A percentile compares a stretch with the other conserved stretches of the same genome.
Conservation (phyloP, 2,888 invertebrate genomes). For the Toxonevra muliebris region DNA sequence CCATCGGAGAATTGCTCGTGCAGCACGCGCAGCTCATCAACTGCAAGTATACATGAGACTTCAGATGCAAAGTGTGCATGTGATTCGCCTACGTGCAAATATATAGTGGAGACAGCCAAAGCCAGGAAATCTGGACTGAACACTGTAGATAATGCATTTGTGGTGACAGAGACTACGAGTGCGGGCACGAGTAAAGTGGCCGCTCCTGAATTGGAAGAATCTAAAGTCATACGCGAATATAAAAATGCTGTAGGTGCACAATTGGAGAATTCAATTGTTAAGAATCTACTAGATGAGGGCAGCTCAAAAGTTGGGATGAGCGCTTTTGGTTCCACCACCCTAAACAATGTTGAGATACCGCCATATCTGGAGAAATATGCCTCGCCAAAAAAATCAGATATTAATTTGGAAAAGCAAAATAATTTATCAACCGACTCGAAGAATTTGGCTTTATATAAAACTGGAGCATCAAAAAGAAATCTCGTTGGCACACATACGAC, state of each 20-base stretch:
- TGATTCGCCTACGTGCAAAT: conserved; percentile 51
- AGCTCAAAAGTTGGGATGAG: conserved; percentile 12
- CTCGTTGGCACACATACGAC: conserved; percentile 31
- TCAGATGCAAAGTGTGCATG: conserved; percentile 53
- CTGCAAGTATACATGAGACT: conserved; percentile 53
- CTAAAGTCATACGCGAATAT: conserved; percentile 57
- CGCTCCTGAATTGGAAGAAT: conserved; percentile 6
- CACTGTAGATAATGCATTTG: conserved; percentile 4
- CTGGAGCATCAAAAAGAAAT: conserved; percentile 39
- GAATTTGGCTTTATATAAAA: conserved; percentile 29
- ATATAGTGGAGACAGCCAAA: conserved; percentile 15
- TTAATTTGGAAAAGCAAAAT: conserved; percentile 55
- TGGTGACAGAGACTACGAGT: conserved; percentile 10
- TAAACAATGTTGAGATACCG: conserved; percentile 55
- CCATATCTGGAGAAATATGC: conserved; percentile 54
- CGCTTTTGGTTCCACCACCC: conserved; percentile 9
- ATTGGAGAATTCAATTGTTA: conserved; percentile 49
- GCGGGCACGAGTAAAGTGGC: conserved; percentile 16
- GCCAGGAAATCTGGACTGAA: conserved; percentile 19
- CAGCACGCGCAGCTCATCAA: conserved; percentile 61
- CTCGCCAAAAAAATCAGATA: conserved; percentile 30
- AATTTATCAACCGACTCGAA: conserved; percentile 53
- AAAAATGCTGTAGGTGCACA: conserved; percentile 54
- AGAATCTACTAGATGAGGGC: conserved; percentile 47
- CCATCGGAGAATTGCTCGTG: conserved; percentile 63